Percentiles rank a stretch among this genome's conserved stretches.
phyloP scores from a whole-genome alignment of 2,888 invertebrate species.

The Glaucopsyche alexis region DNA sequence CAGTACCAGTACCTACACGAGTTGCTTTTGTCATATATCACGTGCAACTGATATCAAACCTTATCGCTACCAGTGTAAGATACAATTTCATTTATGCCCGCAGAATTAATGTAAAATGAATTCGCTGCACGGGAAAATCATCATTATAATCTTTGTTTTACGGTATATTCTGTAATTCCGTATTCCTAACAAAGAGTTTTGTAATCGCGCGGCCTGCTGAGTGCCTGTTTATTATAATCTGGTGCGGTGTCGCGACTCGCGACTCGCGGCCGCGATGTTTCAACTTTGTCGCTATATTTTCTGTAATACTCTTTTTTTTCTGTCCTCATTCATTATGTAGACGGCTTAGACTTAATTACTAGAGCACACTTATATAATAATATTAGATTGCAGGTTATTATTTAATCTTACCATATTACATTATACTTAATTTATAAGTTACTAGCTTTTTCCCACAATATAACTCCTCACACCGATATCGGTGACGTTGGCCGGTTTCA shows the following conservation, averaged over 20 bases:
- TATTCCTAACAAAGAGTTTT: slow-evolving; percentile 42
- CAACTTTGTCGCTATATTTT: slow-evolving; percentile 38
- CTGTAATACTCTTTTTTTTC: slow-evolving; percentile 31
- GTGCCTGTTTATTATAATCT: slow-evolving; percentile 38
- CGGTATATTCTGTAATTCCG: slow-evolving; percentile 33
- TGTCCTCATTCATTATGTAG: background rate
- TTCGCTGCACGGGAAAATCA: slow-evolving; percentile 11
- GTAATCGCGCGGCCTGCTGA: slow-evolving; percentile 43
- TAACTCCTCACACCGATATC: too few species aligned
- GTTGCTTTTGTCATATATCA: slow-evolving; percentile 62
- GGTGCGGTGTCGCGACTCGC: slow-evolving; percentile 36
- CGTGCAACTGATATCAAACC: slow-evolving; percentile 42
- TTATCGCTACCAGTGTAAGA: slow-evolving; percentile 23
- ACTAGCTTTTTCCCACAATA: too few species aligned
- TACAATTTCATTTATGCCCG: slow-evolving; percentile 32
- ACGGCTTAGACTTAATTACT: background rate
- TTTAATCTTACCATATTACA: too few species aligned
- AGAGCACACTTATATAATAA: too few species aligned
- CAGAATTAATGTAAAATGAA: slow-evolving; percentile 31
- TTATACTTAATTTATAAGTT: too few species aligned
- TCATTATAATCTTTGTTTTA: slow-evolving; percentile 18
- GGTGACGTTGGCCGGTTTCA: too few species aligned
- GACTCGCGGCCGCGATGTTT: slow-evolving; percentile 40
- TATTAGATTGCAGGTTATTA: too few species aligned
- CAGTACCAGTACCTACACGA: slow-evolving; percentile 62